Conservation (phyloP, 2,888 invertebrate genomes). For the Athalia circularis region DNA sequence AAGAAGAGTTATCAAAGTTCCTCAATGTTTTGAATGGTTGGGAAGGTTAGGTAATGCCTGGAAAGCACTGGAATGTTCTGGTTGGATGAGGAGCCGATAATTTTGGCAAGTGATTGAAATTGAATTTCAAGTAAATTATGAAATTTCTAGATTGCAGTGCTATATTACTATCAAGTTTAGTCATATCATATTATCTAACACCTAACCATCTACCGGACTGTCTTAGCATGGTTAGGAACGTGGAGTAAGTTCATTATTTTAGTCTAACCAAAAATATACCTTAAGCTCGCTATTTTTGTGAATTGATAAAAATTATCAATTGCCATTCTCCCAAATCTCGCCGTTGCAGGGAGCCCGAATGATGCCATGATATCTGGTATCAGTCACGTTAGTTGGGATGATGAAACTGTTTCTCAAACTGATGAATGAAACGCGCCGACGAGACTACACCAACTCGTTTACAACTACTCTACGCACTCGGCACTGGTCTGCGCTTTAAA, state of each 20-base stretch:
- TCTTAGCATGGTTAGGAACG: neutral
- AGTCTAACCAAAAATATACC: constrained; percentile 69
- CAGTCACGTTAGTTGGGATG: constrained; percentile 2
- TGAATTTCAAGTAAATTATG: neutral
- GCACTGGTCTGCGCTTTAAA: too few relatives aligned
- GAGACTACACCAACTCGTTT: too few relatives aligned
- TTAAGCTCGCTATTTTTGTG: constrained; percentile 73
- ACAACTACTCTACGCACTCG: too few relatives aligned
- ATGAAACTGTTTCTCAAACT: neutral
- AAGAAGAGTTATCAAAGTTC: too few relatives aligned
- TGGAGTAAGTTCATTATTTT: constrained; percentile 1
- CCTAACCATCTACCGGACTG: neutral
- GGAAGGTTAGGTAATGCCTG: too few relatives aligned
- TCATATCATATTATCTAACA: neutral
- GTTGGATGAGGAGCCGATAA: too few relatives aligned
- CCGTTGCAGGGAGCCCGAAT: constrained; percentile 56
- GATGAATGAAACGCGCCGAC: too few relatives aligned
- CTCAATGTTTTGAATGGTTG: too few relatives aligned
- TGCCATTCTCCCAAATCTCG: constrained; percentile 75
- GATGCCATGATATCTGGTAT: constrained; percentile 23
- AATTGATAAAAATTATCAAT: constrained; percentile 75
- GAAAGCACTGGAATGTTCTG: too few relatives aligned
- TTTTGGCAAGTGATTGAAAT: neutral
- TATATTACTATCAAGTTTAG: neutral
- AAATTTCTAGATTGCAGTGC: neutral